Conservation (phyloP, 2,888 invertebrate genomes). For the Camponotus fellah region DNA sequence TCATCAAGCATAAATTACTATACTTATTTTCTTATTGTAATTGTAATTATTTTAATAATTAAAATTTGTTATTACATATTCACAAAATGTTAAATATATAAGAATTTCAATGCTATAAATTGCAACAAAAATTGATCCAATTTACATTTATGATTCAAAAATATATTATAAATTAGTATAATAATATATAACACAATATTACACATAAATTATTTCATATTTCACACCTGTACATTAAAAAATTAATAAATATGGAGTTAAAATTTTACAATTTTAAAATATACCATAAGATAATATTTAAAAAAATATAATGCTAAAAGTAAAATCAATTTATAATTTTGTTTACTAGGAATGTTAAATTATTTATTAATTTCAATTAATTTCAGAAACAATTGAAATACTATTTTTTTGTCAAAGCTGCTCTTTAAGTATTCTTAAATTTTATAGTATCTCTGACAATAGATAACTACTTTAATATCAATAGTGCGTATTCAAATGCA, state of each 20-base stretch:
- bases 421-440: constrained; percentile 51
- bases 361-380: constrained; percentile 44
- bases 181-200: constrained; percentile 45
- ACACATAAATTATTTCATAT: constrained; percentile 20
- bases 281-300: constrained; percentile 20
- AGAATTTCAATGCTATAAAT: constrained; percentile 31
- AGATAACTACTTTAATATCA: constrained; percentile 47
- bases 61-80: constrained; percentile 2
- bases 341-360: constrained; percentile 68
- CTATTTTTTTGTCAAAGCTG: constrained; percentile 57
- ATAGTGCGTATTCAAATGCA: constrained; percentile 56
- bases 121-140: constrained; percentile 37
- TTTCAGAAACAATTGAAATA: constrained; percentile 61
- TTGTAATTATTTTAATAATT: constrained; percentile 13
- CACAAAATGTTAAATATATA: background rate
- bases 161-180: constrained; percentile 58
- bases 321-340: constrained; percentile 53
- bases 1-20: constrained; percentile 2
- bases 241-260: constrained; percentile 27
- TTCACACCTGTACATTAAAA: constrained; percentile 51
- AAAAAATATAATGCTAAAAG: constrained; percentile 54
- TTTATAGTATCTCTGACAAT: constrained; percentile 49
- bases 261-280: constrained; percentile 45
- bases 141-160: constrained; percentile 18
- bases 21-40: background rate